Conservation (phyloP, 2,113 vertebrate species). For the Xyliphius kryptos region DNA sequence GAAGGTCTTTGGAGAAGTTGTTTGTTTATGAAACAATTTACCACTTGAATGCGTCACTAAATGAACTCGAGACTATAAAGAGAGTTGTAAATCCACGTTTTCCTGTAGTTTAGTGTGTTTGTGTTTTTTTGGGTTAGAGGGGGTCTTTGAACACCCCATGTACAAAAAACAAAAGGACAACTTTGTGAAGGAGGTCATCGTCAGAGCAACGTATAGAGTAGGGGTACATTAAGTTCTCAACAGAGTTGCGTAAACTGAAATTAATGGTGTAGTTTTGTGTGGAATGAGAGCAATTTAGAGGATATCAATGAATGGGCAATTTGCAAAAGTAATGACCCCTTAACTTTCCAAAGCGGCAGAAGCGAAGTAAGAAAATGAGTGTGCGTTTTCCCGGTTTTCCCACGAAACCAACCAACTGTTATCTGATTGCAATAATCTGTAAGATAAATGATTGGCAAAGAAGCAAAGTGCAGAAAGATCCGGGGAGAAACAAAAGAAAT, state of each 20-base stretch:
- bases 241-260: constrained; percentile 4
- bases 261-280: constrained; percentile 7
- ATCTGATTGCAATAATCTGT: no score
- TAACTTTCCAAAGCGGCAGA: no score
- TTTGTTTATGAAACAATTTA: constrained; percentile 51
- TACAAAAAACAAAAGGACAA: constrained; percentile 54
- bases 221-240: not conserved
- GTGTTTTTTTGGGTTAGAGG: no score
- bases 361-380: no score
- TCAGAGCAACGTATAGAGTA: constrained; percentile 3
- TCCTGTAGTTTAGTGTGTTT: no score
- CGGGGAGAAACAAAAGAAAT: no score
- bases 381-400: no score
- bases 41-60: constrained; percentile 47
- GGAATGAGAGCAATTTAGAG: not conserved
- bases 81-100: constrained; percentile 7
- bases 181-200: constrained; percentile 28
- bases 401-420: no score
- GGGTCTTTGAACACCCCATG: constrained; percentile 47
- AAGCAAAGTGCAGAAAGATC: no score
- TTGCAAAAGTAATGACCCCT: constrained; percentile 4
- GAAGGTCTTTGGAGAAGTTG: constrained; percentile 13
- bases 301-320: constrained; percentile 4
- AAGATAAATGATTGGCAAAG: no score
- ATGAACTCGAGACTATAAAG: constrained; percentile 48